Evolutionary conservation across 2,113 vertebrate genomes (phyloP), one percentile per base, ranked within the genome.

Genomic region (Tiliqua scincoides): DNA sequence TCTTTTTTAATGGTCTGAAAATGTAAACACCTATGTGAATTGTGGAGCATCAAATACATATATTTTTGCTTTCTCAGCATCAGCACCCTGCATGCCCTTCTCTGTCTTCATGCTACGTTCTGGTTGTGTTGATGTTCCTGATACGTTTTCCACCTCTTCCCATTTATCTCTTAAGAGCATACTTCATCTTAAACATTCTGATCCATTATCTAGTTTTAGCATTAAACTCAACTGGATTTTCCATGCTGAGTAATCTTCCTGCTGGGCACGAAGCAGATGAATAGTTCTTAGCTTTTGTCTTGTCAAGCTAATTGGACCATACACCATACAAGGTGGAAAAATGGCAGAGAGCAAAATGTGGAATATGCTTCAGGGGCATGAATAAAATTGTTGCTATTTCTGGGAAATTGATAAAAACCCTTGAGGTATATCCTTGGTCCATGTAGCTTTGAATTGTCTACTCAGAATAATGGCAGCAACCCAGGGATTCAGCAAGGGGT

Each of bases 1-100:
- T 48, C 8, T 57, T 72, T 73, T 73, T 43, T 92, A 95, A 91
- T 93, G 88, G 89, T 86, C 89, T 88, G 23, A 92, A 90, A 92
- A 79, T 89, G 93, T 88, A 94, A 95, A 90, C 63, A 43, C 77
- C 76, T 85, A 11, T 68, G 85, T 92, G 83, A 72, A 85, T 90
- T 84, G 85, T 20, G 0, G 30, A 89, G 85, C 86, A 91, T 92
- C 89, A 82, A 68, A 23, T 37, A 35, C 74, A 3, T 0, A 0
- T 27, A 74, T 0, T 87, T 94, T 87, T 91, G 88, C 91, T 78
- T 65, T 30, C 40, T 95, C 52, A 82, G 83, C 92, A 75, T 79
- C 30, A 27, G 48, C 59, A 63, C 4, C 67, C 4, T 6, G 84
- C 18, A 5, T 87, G 79, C 89, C 90, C 81, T 43, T 93, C 71